Evolutionary conservation across 1,140 invertebrate species (phyloP).

Genomic region (Cyclina sinensis): DNA sequence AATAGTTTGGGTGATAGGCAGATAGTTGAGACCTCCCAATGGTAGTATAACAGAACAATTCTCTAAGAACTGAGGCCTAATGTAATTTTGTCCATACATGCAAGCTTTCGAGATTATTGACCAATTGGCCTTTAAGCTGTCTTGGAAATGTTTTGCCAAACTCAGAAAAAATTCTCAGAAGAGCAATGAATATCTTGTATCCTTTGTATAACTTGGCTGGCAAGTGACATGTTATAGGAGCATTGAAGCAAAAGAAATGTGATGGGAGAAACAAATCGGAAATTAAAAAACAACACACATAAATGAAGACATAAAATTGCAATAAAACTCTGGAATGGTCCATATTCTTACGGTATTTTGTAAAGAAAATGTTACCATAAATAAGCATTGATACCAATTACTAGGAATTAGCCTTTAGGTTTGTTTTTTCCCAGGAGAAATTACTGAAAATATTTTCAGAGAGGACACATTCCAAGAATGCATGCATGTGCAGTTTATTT

Average conservation of each 20-base stretch:
- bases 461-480: constrained; percentile 29
- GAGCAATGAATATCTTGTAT: constrained; percentile 16
- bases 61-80: background rate
- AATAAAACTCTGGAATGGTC: background rate
- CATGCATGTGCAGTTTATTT: constrained; percentile 24
- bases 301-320: constrained; percentile 16
- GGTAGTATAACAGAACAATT: background rate
- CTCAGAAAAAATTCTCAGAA: constrained; percentile 5
- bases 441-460: constrained; percentile 1
- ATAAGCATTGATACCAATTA: background rate
- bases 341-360: background rate
- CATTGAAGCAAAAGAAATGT: background rate
- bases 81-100: background rate
- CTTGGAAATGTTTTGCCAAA: background rate
- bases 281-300: background rate
- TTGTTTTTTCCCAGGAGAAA: constrained; percentile 22
- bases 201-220: background rate
- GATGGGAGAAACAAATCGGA: background rate
- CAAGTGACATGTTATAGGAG: background rate
- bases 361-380: background rate
- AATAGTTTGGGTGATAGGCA: constrained; percentile 15
- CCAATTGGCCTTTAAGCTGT: background rate
- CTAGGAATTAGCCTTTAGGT: background rate
- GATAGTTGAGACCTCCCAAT: background rate
- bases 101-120: constrained; percentile 25